Evolutionary conservation across 2,888 invertebrate species (phyloP).

Genomic region (Pemphredon lugubris): DNA sequence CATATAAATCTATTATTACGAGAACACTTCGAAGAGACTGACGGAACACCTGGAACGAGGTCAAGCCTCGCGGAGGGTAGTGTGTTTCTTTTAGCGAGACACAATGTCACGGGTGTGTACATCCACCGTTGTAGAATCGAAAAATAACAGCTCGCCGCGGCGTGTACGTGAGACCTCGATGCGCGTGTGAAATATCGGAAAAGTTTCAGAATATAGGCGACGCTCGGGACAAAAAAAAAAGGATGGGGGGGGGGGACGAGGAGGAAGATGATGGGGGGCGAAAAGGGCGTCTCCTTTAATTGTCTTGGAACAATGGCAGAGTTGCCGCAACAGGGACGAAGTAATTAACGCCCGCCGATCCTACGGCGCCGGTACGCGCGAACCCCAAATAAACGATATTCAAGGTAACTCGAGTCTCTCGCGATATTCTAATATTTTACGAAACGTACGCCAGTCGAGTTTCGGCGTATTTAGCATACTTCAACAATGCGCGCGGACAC

Average conservation of each 20-base stretch:
- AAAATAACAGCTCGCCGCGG: slow-evolving; percentile 2
- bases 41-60: slow-evolving; percentile 41
- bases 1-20: slow-evolving; percentile 53
- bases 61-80: slow-evolving; percentile 34
- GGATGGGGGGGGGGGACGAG: slow-evolving; percentile 9
- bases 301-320: slow-evolving; percentile 27
- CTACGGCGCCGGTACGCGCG: slow-evolving; percentile 21
- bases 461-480: too few relatives aligned
- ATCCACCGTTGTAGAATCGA: slow-evolving; percentile 16
- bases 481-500: too few relatives aligned
- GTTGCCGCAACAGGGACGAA: slow-evolving; percentile 25
- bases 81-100: slow-evolving; percentile 8
- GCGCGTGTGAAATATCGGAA: slow-evolving; percentile 33
- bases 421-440: too few relatives aligned
- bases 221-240: background rate
- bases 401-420: background rate
- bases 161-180: slow-evolving; percentile 14
- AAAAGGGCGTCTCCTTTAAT: slow-evolving; percentile 51
- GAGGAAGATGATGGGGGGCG: background rate
- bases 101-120: slow-evolving; percentile 35
- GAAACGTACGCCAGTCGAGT: too few relatives aligned
- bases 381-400: too few relatives aligned
- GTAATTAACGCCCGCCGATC: slow-evolving; percentile 59
- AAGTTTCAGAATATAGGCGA: slow-evolving; percentile 22
- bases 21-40: slow-evolving; percentile 13